Evolutionary conservation across 2,797 vertebrate genomes (phyloP).

Genomic region (Knipowitschia caucasica): DNA sequence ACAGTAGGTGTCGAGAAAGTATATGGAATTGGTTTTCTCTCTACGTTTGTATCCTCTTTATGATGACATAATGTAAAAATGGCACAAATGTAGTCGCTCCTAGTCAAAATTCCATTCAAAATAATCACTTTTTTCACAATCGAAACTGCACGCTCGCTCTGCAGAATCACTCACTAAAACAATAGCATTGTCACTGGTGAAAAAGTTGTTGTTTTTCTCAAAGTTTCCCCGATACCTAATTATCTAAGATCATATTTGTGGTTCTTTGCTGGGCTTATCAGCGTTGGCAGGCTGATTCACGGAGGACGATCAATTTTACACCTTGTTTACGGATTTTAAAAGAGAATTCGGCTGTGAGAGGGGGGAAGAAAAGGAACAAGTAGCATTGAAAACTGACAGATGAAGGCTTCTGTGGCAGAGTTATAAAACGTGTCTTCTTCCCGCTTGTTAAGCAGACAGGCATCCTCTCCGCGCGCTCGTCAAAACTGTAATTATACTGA

Average conservation of each 20-base stretch:
- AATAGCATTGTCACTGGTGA: background rate
- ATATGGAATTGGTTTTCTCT: no score
- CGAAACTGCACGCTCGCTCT: background rate
- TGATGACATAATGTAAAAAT: no score
- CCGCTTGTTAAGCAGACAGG: slow-evolving; percentile 12
- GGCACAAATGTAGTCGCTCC: no score
- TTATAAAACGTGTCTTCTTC: slow-evolving; percentile 24
- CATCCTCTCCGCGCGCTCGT: slow-evolving; percentile 18
- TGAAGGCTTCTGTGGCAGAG: slow-evolving; percentile 21
- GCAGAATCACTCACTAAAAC: background rate
- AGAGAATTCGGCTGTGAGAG: no score
- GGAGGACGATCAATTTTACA: slow-evolving; percentile 30
- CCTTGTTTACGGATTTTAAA: slow-evolving; percentile 47
- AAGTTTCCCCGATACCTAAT: slow-evolving; percentile 13
- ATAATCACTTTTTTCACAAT: no score
- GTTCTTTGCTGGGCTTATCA: slow-evolving; percentile 30
- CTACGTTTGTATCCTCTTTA: no score
- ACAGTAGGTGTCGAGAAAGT: no score
- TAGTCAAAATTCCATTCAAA: no score
- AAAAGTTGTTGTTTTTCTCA: background rate
- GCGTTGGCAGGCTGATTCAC: slow-evolving; percentile 40
- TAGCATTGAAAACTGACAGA: slow-evolving; percentile 24
- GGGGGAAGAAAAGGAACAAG: slow-evolving; percentile 22
- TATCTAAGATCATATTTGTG: slow-evolving; percentile 22
- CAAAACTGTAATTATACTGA: slow-evolving; percentile 41